Percentiles rank a stretch among this genome's conserved stretches.
Evolutionary conservation across 1,140 invertebrate genomes (phyloP).

Genomic region (Psix sp.): DNA sequence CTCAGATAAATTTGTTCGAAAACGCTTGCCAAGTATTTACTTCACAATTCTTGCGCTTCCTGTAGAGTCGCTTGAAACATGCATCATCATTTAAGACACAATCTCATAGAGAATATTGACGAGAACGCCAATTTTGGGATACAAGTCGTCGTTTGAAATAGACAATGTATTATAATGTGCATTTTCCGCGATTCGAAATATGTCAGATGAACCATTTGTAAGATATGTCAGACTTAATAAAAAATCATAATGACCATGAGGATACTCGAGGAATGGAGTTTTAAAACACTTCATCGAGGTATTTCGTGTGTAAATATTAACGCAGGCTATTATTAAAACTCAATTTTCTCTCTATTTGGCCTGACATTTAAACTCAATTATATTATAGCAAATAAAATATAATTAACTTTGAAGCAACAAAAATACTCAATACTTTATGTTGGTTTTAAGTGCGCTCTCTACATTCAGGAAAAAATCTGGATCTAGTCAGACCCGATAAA

Average conservation of each 20-base stretch:
- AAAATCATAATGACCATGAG: no score
- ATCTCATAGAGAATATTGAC: constrained; percentile 29
- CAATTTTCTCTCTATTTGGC: constrained; percentile 4
- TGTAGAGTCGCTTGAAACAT: constrained; percentile 30
- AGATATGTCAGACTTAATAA: no score
- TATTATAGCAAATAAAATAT: constrained; percentile 12
- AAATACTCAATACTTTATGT: constrained; percentile 10
- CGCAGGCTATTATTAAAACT: constrained; percentile 14
- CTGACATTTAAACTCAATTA: constrained; percentile 37
- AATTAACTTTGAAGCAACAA: constrained; percentile 7
- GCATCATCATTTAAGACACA: constrained; percentile 44
- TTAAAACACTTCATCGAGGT: not conserved
- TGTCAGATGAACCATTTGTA: no score
- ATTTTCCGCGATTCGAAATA: no score
- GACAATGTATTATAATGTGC: constrained; percentile 3
- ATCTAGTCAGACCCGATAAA: no score
- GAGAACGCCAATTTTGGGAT: constrained; percentile 21
- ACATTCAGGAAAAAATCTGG: no score
- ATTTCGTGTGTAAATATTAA: constrained; percentile 16
- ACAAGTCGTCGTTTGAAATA: constrained; percentile 27
- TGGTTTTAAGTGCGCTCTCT: not conserved
- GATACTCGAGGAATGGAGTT: no score
- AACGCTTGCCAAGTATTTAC: no score
- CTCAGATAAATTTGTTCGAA: constrained; percentile 15
- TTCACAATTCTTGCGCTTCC: constrained; percentile 27